phyloP scores from a whole-genome alignment of 1,140 invertebrate genomes.

The Penaeus indicus region DNA sequence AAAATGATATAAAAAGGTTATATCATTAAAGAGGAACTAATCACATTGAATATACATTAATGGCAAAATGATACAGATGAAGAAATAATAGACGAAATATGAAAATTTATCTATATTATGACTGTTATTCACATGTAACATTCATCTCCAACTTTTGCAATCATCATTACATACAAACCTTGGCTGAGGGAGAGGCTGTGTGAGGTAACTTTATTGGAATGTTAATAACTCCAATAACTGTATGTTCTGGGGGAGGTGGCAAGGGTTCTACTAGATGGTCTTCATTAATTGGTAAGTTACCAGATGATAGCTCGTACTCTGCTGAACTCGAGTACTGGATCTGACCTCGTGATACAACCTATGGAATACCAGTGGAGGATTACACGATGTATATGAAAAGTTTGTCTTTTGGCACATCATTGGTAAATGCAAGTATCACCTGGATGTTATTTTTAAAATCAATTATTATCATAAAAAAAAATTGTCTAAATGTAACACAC shows the following conservation, averaged over 20 bases:
- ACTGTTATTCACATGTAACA: too few relatives aligned
- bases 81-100: too few relatives aligned
- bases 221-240: not conserved
- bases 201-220: not conserved
- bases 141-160: too few relatives aligned
- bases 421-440: not conserved
- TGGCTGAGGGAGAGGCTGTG: slow-evolving; percentile 6
- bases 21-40: too few relatives aligned
- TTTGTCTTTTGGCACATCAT: not conserved
- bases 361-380: not conserved
- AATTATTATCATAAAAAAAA: not conserved
- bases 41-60: too few relatives aligned
- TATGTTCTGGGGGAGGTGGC: not conserved
- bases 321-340: not conserved
- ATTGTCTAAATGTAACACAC: too few relatives aligned
- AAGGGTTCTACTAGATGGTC: not conserved
- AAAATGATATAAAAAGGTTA: too few relatives aligned
- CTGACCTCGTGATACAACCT: slow-evolving; percentile 18
- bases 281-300: not conserved
- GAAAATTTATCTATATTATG: too few relatives aligned
- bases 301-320: not conserved
- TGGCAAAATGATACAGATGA: too few relatives aligned
- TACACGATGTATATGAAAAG: not conserved
- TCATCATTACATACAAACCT: not conserved
- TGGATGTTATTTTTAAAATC: not conserved